Conservation (phyloP, 2,888 invertebrate species). For the Latrodectus elegans region DNA sequence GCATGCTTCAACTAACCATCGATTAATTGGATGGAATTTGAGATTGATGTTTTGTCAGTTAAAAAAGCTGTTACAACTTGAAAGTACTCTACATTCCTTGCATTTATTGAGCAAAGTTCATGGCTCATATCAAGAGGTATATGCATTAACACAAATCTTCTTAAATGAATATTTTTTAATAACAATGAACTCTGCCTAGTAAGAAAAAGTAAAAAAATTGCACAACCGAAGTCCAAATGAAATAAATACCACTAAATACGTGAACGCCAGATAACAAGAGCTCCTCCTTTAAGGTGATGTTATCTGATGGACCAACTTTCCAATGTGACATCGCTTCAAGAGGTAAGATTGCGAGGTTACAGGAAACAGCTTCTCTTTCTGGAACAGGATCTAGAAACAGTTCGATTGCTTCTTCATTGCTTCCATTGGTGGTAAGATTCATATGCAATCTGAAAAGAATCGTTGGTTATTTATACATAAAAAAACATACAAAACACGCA, state of each 20-base stretch:
- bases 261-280: slow-evolving; percentile 49
- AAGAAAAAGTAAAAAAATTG: neutral
- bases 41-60: no score
- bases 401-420: slow-evolving; percentile 21
- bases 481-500: no score
- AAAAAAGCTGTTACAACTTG: no score
- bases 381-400: slow-evolving; percentile 45
- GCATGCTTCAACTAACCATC: no score
- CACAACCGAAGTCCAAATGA: neutral
- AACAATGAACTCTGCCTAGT: no score
- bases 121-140: no score
- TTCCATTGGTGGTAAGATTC: slow-evolving; percentile 29
- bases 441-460: slow-evolving; percentile 37
- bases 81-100: no score
- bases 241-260: slow-evolving; percentile 47
- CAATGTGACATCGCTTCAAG: slow-evolving; percentile 51
- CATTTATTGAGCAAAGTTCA: no score
- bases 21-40: no score
- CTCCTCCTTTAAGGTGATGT: slow-evolving; percentile 56
- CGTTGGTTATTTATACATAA: no score
- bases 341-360: slow-evolving; percentile 36
- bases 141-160: no score
- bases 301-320: slow-evolving; percentile 37
- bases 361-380: slow-evolving; percentile 56
- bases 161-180: no score